Percentiles rank a stretch among this genome's conserved stretches.
Conservation (phyloP, 2,113 vertebrate species). For the Oryzias woworae region DNA sequence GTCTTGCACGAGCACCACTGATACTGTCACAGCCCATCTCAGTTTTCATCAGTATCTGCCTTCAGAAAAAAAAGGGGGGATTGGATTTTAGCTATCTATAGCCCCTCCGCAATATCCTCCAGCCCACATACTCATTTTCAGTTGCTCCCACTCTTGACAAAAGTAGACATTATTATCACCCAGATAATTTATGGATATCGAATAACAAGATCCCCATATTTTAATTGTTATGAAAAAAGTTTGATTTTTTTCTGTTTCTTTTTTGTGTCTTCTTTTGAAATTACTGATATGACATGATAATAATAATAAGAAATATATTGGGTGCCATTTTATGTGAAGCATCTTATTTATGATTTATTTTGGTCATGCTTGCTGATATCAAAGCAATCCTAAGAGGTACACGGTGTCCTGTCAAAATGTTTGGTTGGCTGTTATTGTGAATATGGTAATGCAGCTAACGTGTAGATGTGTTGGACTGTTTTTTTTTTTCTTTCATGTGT, state of each 20-base stretch:
- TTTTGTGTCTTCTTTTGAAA: too few relatives aligned
- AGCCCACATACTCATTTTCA: constrained; percentile 22
- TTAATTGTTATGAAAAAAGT: not conserved
- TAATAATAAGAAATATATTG: too few relatives aligned
- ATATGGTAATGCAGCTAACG: too few relatives aligned
- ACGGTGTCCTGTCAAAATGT: too few relatives aligned
- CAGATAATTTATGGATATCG: not conserved
- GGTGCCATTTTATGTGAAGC: too few relatives aligned
- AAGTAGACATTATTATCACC: constrained; percentile 5
- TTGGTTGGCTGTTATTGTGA: too few relatives aligned
- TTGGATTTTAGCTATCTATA: constrained; percentile 65
- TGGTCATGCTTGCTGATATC: too few relatives aligned
- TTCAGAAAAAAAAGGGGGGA: constrained; percentile 38
- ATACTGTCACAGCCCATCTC: constrained; percentile 65
- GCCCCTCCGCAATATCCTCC: constrained; percentile 43
- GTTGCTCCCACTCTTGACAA: constrained; percentile 11
- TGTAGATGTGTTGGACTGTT: too few relatives aligned
- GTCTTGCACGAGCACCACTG: constrained; percentile 41
- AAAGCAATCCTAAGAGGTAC: too few relatives aligned
- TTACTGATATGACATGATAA: too few relatives aligned
- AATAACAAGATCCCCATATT: not conserved
- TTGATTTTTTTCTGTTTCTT: not conserved
- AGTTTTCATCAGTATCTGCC: constrained; percentile 69
- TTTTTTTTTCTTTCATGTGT: too few relatives aligned
- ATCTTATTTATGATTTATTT: too few relatives aligned